These are phyloP conservation scores for Fundulus diaphanus DNA, from an alignment of 2,797 vertebrate genomes.

Conservation along the genomic window DNA sequence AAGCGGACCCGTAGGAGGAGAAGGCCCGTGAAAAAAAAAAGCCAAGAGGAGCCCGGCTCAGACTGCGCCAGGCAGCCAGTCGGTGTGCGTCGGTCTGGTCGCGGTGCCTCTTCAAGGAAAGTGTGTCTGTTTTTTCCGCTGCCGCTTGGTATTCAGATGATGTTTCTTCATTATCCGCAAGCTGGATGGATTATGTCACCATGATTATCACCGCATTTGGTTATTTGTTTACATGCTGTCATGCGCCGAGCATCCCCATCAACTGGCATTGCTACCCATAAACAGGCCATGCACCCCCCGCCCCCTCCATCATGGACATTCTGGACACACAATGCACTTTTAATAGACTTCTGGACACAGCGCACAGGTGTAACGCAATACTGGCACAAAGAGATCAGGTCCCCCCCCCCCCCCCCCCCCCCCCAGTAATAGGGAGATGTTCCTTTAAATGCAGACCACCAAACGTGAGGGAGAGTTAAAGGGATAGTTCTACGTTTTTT, in stretches of 20 bases:
- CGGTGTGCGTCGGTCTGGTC: too few relatives aligned
- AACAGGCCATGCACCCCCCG: constrained; percentile 64
- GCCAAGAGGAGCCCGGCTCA: constrained; percentile 22
- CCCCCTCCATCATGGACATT: constrained; percentile 47
- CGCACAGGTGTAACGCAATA: constrained; percentile 13
- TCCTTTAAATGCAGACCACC: constrained; percentile 8
- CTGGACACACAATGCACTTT: constrained; percentile 55
- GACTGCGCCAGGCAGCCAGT: constrained; percentile 50
- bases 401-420: background rate
- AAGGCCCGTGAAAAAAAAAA: constrained; percentile 58
- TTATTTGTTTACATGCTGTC: constrained; percentile 83
- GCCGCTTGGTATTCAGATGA: constrained; percentile 30
- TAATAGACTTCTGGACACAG: constrained; percentile 31
- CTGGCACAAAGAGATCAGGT: background rate
- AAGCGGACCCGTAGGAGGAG: constrained; percentile 43
- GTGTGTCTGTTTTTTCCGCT: background rate
- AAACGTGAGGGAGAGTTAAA: background rate
- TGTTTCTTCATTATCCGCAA: constrained; percentile 59
- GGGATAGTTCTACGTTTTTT: background rate
- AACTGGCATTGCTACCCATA: constrained; percentile 70
- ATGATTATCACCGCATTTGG: constrained; percentile 79
- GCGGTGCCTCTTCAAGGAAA: too few relatives aligned
- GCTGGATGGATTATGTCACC: constrained; percentile 70
- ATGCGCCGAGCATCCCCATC: constrained; percentile 79
- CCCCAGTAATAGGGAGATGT: background rate